Evolutionary conservation across 2,113 vertebrate species (phyloP), one percentile per base, ranked within the genome.

Genomic region (pig (Sus scrofa)): DNA sequence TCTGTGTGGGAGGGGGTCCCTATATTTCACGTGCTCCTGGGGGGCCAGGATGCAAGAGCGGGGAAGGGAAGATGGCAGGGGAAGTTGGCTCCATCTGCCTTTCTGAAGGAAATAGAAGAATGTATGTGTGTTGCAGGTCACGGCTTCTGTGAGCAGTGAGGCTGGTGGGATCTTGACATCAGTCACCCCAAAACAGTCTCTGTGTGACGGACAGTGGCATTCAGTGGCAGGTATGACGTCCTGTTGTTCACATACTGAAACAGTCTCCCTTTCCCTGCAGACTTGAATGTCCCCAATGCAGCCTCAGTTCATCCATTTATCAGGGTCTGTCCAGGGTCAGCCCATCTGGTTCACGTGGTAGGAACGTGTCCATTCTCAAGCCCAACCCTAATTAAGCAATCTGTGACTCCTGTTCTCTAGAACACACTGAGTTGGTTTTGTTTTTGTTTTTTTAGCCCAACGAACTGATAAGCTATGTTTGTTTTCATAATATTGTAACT

Each of bases 191-290:
- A 98, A 98, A 96, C 97, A 96, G 30, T 97, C 99, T 91, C 98
- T 99, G 62, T 99, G 99, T 98, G 98, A 99, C n/a, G 99, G 99
- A n/a, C 97, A 96, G 68, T 99, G 99, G 98, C 99, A 99, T 94
- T 98, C 98, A 4, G 98, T 99, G 91, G 98, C 99, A 99, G 99
- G 99, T 99, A 99, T 0, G 96, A 12, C 5, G 7, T 44, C 52
- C 68, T 86, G 0, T 63, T 68, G n/a, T 87, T 60, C 62, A 44
- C 22, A 39, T 54, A 34, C 5, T 16, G 27, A 84, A 62, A n/a
- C n/a, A 7, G 18, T 24, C 84, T 86, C 26, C 34, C 44, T 91
- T 62, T 32, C 67, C 32, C 8, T 32, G 37, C 9, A 34, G 32
- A 58, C 67, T 54, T 65, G 67, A 94, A 15, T 52, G 11, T 74